Evolutionary conservation across 1,140 invertebrate genomes (phyloP), one percentile per base, ranked within the genome.

Genomic region (Drosophila prosaltans): DNA sequence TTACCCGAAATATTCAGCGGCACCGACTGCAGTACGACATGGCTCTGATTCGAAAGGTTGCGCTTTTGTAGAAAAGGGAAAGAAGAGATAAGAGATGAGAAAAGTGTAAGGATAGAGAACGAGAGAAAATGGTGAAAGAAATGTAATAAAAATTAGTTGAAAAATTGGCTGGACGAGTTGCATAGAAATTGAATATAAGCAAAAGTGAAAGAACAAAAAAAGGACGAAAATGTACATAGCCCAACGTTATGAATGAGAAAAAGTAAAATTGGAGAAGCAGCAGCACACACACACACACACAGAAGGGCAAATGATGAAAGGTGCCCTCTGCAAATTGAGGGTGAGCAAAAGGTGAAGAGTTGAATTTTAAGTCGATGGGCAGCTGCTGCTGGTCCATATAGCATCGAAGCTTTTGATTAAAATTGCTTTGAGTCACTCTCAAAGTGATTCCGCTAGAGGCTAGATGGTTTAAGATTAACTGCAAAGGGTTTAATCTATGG

Each of bases 1-100:
- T 93, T 93, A 0, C 95, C 96, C 60, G 95, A 94, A 39, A 95
- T 95, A 62, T 94, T 94, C 70, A 94, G 91, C 76, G 94, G 93
- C 43, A 95, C 93, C 69, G 94, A 92, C 73, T 93, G 93, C 58
- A 95, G 92, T 39, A 94, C 93, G 64, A 95, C 93, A 80, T 94
- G 94, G 65, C 94, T 95, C 76, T 94, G 94, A 88, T 95, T 95
- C 79, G 94, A 95, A 66, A 93, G 92, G 69, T 92, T 92, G 84
- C 93, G 93, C 94, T 95, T 65, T 65, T 57, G 30, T 65, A 8
- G 63, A 65, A 36, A 64, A 6, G 24, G 32, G 6, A 6, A 36
- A 16, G 11, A n/a, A 2, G 26, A 11, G 40, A 36, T 36, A 36
- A 36, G 32, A 61, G 57, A 65, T 11, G 32, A 36, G 32, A 36